phyloP scores from a whole-genome alignment of 2,113 vertebrate genomes.

The Sprattus sprattus region DNA sequence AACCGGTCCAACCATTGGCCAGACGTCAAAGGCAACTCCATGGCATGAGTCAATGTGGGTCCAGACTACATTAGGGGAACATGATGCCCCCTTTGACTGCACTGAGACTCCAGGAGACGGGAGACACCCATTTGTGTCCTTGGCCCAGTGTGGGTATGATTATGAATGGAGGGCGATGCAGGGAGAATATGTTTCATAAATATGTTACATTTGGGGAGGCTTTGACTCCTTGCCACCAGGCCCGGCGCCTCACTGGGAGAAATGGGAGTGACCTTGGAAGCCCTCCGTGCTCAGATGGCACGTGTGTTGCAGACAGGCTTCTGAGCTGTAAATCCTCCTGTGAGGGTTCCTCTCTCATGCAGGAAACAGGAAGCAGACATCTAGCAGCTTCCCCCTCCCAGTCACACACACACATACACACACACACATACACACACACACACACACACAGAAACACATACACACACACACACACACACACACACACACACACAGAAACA shows the following conservation, averaged over 20 bases:
- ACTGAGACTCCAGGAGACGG: conserved; percentile 44
- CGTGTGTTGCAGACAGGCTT: conserved; percentile 25
- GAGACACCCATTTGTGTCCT: conserved; percentile 47
- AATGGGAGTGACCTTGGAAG: conserved; percentile 49
- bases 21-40: conserved; percentile 1
- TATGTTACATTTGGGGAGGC: conserved; percentile 45
- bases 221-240: conserved; percentile 35
- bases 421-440: neutral
- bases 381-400: neutral
- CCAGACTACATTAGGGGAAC: conserved; percentile 40
- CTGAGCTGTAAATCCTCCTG: conserved; percentile 56
- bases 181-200: conserved; percentile 52
- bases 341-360: conserved; percentile 33
- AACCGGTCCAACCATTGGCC: conserved; percentile 24
- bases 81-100: conserved; percentile 49
- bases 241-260: neutral
- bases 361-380: neutral
- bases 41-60: neutral
- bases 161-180: conserved; percentile 40
- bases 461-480: neutral
- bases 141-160: conserved; percentile 52
- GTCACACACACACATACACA: neutral
- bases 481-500: neutral
- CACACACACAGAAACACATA: neutral
- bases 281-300: conserved; percentile 6